phyloP scores from a whole-genome alignment of 2,113 vertebrate species.

The Elanus axillaris region DNA sequence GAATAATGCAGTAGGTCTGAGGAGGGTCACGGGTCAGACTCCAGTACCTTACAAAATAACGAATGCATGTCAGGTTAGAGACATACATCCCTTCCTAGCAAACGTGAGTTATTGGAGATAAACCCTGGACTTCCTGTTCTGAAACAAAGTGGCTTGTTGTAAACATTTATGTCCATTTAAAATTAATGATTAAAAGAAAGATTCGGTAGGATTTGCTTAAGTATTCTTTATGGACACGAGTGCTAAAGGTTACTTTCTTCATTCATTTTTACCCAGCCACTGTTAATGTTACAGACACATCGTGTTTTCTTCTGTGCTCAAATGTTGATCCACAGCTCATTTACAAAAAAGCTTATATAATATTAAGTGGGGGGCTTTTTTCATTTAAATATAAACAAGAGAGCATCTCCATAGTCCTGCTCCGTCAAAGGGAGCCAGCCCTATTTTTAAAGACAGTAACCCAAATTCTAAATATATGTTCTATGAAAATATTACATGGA shows the following conservation, averaged over 20 bases:
- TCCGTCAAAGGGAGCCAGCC: neutral
- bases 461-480: conserved; percentile 30
- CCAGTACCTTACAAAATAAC: conserved; percentile 74
- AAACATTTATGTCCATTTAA: conserved; percentile 49
- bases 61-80: conserved; percentile 71
- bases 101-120: conserved; percentile 72
- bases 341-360: conserved; percentile 68
- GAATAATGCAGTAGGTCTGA: conserved; percentile 75
- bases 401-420: neutral
- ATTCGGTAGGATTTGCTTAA: conserved; percentile 55
- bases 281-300: conserved; percentile 61
- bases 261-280: conserved; percentile 66
- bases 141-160: conserved; percentile 53
- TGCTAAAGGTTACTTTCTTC: conserved; percentile 66
- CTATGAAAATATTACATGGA: conserved; percentile 63
- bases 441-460: conserved; percentile 29
- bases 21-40: conserved; percentile 73
- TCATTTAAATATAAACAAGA: conserved; percentile 42
- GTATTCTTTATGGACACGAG: conserved; percentile 59
- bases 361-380: conserved; percentile 21
- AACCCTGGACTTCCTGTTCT: conserved; percentile 74
- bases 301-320: conserved; percentile 61
- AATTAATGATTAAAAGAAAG: conserved; percentile 66
- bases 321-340: conserved; percentile 73
- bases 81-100: conserved; percentile 67